A percentile compares a stretch with the other conserved stretches of the same genome.
These are phyloP conservation scores for Odontomachus brunneus DNA, from an alignment of 1,140 invertebrate species.

Conservation along the genomic window DNA sequence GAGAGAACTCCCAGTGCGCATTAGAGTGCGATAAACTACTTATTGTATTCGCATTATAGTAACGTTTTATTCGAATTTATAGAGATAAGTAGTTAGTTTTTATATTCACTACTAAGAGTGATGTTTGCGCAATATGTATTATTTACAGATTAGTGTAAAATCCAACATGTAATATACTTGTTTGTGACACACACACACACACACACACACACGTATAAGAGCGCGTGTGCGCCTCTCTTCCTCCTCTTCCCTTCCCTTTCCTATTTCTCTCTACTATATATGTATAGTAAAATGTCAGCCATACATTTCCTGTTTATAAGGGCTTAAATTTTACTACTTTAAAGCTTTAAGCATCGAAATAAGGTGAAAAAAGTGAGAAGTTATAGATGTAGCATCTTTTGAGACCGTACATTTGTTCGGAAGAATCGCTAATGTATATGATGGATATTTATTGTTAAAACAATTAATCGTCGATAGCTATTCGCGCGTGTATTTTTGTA, in stretches of 20 bases:
- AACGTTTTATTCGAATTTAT: slow-evolving; percentile 56
- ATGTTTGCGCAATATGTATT: slow-evolving; percentile 32
- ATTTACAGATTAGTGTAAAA: slow-evolving; percentile 40
- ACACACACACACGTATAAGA: too few relatives aligned
- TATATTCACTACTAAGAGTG: slow-evolving; percentile 38
- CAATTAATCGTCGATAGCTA: background rate
- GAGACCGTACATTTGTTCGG: slow-evolving; percentile 9
- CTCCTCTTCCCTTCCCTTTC: too few relatives aligned
- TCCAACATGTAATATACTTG: slow-evolving; percentile 36
- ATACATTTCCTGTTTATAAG: slow-evolving; percentile 10
- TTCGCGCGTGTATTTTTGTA: background rate
- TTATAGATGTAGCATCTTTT: slow-evolving; percentile 29
- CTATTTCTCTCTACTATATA: slow-evolving; percentile 12
- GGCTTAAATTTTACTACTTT: slow-evolving; percentile 37
- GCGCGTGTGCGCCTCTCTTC: too few relatives aligned
- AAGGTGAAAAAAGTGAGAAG: too few relatives aligned
- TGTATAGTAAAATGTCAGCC: slow-evolving; percentile 54
- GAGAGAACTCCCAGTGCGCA: background rate
- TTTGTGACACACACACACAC: too few relatives aligned
- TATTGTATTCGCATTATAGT: slow-evolving; percentile 31
- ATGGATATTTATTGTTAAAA: slow-evolving; percentile 41
- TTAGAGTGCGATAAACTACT: background rate
- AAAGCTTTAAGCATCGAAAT: slow-evolving; percentile 22
- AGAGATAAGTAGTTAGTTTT: slow-evolving; percentile 51
- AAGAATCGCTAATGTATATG: slow-evolving; percentile 9